A percentile compares a stretch with the other conserved stretches of the same genome.
Evolutionary conservation across 1,140 invertebrate genomes (phyloP).

Genomic region (Caenorhabditis tropicalis): DNA sequence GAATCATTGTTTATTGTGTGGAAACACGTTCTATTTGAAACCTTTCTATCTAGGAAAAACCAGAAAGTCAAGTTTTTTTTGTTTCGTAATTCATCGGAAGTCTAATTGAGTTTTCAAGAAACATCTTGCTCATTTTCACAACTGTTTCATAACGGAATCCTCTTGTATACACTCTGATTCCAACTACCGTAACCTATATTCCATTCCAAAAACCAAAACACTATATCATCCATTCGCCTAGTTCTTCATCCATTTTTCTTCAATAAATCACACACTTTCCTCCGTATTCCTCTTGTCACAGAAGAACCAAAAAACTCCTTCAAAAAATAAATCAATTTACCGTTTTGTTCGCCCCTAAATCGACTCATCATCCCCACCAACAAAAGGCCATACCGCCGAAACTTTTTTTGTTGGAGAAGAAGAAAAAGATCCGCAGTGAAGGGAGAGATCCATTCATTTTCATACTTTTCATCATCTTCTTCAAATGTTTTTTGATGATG

Average conservation of each 20-base stretch:
- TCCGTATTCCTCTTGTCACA: too few relatives aligned
- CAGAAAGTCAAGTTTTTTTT: too few relatives aligned
- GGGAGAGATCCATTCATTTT: background rate
- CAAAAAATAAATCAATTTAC: conserved; percentile 38
- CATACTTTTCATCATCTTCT: background rate
- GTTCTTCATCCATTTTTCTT: background rate
- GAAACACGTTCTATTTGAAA: too few relatives aligned
- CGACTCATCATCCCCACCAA: background rate
- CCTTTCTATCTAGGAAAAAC: too few relatives aligned
- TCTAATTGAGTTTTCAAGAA: too few relatives aligned
- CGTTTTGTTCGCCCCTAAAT: background rate
- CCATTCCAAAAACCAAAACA: conserved; percentile 22
- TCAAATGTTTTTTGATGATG: background rate
- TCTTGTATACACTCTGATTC: too few relatives aligned
- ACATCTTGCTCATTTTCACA: too few relatives aligned
- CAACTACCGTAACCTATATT: background rate
- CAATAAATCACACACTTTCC: conserved; percentile 20
- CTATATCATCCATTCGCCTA: background rate
- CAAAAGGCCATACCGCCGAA: background rate
- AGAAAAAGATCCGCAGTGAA: background rate
- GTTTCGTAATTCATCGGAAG: too few relatives aligned
- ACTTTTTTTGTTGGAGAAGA: background rate
- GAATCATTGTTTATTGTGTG: too few relatives aligned
- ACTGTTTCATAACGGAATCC: too few relatives aligned
- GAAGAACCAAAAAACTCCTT: background rate